These are phyloP conservation scores for Stigmatopora argus DNA, from an alignment of 2,113 vertebrate genomes.

Conservation along the genomic window DNA sequence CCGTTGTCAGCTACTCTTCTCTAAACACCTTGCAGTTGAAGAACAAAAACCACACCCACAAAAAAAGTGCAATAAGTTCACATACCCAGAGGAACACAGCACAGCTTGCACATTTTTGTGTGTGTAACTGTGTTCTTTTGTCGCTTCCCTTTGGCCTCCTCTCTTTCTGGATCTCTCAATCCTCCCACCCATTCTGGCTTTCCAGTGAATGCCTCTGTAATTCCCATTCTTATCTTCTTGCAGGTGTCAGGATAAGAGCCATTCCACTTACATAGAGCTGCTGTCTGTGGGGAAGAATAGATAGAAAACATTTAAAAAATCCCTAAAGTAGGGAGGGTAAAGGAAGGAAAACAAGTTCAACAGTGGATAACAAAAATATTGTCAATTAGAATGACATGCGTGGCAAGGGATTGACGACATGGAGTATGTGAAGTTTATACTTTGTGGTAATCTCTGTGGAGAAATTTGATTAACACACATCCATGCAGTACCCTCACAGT, in stretches of 20 bases:
- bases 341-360: neutral
- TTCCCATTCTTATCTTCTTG: conserved; percentile 65
- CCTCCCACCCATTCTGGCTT: conserved; percentile 22
- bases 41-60: neutral
- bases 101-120: conserved; percentile 21
- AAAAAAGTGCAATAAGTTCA: conserved; percentile 34
- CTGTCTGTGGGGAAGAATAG: conserved; percentile 47
- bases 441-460: conserved; percentile 22
- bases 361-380: conserved; percentile 9
- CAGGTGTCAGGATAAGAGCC: conserved; percentile 48
- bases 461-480: conserved; percentile 12
- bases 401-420: conserved; percentile 4
- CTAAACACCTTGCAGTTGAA: conserved; percentile 30
- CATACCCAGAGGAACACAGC: conserved; percentile 27
- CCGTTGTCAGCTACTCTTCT: conserved; percentile 46
- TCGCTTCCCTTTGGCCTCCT: neutral
- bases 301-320: conserved; percentile 57
- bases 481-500: neutral
- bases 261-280: conserved; percentile 54
- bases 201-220: conserved; percentile 56
- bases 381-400: conserved; percentile 17
- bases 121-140: conserved; percentile 4
- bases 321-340: conserved; percentile 35
- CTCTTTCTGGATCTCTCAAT: conserved; percentile 39
- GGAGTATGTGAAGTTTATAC: neutral